A percentile compares a stretch with the other conserved stretches of the same genome.
Evolutionary conservation across 2,888 invertebrate species (phyloP).

Genomic region (Incurvaria masculella): DNA sequence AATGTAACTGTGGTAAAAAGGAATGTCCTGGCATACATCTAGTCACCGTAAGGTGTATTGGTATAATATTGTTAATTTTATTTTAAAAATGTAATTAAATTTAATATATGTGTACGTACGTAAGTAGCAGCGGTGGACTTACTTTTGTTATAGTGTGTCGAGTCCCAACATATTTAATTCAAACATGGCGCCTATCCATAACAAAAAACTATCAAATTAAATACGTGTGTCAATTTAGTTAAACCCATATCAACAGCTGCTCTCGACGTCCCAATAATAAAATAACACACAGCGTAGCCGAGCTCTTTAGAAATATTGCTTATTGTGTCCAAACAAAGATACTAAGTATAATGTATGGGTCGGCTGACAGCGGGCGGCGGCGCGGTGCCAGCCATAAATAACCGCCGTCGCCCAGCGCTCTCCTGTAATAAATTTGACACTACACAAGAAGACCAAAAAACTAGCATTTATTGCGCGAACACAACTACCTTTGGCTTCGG

Average conservation of each 20-base stretch:
- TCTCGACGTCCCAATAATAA: slow-evolving; percentile 33
- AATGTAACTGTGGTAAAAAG: too few relatives aligned
- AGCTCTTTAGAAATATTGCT: slow-evolving; percentile 54
- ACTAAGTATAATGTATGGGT: slow-evolving; percentile 23
- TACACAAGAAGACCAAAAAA: background rate
- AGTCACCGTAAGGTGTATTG: too few relatives aligned
- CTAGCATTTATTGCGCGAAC: background rate
- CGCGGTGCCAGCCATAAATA: background rate
- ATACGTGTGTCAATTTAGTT: slow-evolving; percentile 53
- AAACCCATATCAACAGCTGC: slow-evolving; percentile 58
- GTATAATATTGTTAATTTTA: too few relatives aligned
- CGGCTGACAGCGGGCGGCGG: background rate
- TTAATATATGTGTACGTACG: too few relatives aligned
- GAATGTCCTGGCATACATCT: too few relatives aligned
- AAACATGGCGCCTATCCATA: background rate
- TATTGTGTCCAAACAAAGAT: slow-evolving; percentile 59
- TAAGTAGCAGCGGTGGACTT: too few relatives aligned
- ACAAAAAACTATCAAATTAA: slow-evolving; percentile 52
- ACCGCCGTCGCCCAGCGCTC: background rate
- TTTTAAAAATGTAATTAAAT: too few relatives aligned
- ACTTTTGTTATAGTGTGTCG: too few relatives aligned
- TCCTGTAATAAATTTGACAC: background rate
- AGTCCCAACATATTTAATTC: too few relatives aligned
- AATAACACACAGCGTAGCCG: slow-evolving; percentile 21
- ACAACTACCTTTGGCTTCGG: background rate